Conservation (phyloP, 2,888 invertebrate genomes). For the Galeruca laticollis region DNA sequence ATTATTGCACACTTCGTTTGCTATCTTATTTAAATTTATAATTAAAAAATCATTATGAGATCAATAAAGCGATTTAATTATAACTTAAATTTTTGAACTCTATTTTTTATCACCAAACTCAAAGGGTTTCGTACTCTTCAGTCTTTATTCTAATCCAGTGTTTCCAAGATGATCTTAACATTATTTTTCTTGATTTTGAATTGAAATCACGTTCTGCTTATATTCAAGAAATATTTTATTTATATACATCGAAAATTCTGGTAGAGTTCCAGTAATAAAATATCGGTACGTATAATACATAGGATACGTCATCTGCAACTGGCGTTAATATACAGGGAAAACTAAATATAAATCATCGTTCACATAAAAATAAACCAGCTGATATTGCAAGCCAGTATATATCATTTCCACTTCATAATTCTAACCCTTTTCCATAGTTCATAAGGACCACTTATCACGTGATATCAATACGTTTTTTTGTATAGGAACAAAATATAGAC, state of each 20-base stretch:
- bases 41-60: no score
- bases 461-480: constrained; percentile 56
- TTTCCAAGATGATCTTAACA: no score
- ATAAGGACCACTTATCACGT: constrained; percentile 38
- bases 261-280: constrained; percentile 7
- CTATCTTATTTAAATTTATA: no score
- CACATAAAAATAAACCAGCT: constrained; percentile 34
- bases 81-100: no score
- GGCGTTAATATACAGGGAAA: constrained; percentile 19
- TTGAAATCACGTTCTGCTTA: no score
- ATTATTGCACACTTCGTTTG: no score
- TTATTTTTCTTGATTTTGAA: no score
- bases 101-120: no score
- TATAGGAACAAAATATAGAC: constrained; percentile 25
- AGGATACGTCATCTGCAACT: constrained; percentile 17
- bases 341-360: constrained; percentile 26
- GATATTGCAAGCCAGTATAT: constrained; percentile 28
- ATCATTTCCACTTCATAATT: constrained; percentile 38
- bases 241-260: constrained; percentile 1
- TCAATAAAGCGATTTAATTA: no score
- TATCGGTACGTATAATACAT: constrained; percentile 12
- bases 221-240: no score
- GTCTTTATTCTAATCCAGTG: no score
- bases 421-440: constrained; percentile 33
- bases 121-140: no score